These are phyloP conservation scores for Lampris incognitus DNA, from an alignment of 2,113 vertebrate species.

Conservation along the genomic window DNA sequence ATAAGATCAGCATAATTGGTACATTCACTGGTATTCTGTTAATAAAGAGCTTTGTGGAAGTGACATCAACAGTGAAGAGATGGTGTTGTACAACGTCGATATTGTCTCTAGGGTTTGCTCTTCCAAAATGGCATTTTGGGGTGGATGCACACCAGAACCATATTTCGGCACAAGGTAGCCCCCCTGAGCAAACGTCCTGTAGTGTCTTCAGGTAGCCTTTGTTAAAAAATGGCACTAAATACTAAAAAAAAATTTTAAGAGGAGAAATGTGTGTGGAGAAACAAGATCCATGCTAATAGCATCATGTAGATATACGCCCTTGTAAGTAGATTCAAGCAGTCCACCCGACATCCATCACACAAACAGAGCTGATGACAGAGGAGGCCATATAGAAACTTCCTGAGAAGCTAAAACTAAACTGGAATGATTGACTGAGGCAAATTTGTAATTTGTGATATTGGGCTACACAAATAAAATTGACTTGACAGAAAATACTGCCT, in stretches of 20 bases:
- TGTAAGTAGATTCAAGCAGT: conserved; percentile 53
- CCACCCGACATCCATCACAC: conserved; percentile 58
- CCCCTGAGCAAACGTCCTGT: too few relatives aligned
- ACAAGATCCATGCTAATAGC: not conserved
- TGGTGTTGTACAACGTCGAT: conserved; percentile 17
- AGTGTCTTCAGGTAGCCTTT: too few relatives aligned
- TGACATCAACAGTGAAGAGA: conserved; percentile 40
- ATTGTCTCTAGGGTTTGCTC: conserved; percentile 7
- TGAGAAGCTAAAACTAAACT: conserved; percentile 29
- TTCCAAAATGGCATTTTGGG: conserved; percentile 4
- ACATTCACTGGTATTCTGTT: conserved; percentile 56
- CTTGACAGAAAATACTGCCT: too few relatives aligned
- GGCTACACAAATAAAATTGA: too few relatives aligned
- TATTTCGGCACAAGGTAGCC: not conserved
- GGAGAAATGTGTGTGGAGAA: not conserved
- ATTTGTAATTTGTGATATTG: not conserved
- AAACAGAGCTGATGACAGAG: conserved; percentile 48
- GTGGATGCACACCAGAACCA: not conserved
- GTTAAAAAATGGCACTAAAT: not conserved
- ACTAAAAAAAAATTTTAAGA: not conserved
- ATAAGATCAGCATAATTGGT: conserved; percentile 65
- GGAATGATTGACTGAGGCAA: conserved; percentile 7
- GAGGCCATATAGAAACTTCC: conserved; percentile 33
- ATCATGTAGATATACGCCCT: conserved; percentile 17
- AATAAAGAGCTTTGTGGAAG: conserved; percentile 49